Evolutionary conservation across 2,113 vertebrate species (phyloP).

Genomic region (Pyrgilauda ruficollis): DNA sequence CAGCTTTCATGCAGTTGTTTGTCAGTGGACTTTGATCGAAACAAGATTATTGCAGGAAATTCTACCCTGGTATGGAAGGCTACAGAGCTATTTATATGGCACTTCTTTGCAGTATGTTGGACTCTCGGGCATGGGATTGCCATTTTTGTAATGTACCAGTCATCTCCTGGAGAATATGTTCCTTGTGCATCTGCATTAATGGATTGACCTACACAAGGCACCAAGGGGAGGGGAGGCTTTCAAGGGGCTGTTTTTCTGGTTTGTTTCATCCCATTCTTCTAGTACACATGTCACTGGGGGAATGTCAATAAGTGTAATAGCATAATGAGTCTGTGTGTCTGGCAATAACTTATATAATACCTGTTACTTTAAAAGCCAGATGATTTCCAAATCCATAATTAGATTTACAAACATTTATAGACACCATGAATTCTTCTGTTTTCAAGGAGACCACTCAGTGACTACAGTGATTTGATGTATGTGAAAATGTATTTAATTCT

Average conservation of each 20-base stretch:
- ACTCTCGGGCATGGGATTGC: neutral
- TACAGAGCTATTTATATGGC: slow-evolving; percentile 39
- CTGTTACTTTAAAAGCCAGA: neutral
- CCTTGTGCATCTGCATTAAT: neutral
- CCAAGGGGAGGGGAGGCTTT: neutral
- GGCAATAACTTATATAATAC: neutral
- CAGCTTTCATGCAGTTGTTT: slow-evolving; percentile 11
- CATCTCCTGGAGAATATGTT: neutral
- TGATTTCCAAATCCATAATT: neutral
- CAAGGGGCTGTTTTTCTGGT: neutral
- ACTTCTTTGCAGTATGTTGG: slow-evolving; percentile 24
- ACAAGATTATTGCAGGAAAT: slow-evolving; percentile 42
- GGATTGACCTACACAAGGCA: neutral
- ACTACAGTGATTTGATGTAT: neutral
- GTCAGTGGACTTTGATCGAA: slow-evolving; percentile 14
- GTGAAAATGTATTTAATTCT: slow-evolving; percentile 36
- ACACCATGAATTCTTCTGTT: neutral
- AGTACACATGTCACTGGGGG: neutral
- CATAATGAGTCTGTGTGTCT: neutral
- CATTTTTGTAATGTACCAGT: neutral
- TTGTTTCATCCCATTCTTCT: neutral
- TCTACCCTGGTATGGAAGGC: neutral
- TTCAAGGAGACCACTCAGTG: neutral
- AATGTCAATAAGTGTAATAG: neutral
- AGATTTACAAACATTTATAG: neutral